Percentiles rank a stretch among this genome's conserved stretches.
phyloP scores from a whole-genome alignment of 1,140 invertebrate genomes.

The Pararge aegeria region DNA sequence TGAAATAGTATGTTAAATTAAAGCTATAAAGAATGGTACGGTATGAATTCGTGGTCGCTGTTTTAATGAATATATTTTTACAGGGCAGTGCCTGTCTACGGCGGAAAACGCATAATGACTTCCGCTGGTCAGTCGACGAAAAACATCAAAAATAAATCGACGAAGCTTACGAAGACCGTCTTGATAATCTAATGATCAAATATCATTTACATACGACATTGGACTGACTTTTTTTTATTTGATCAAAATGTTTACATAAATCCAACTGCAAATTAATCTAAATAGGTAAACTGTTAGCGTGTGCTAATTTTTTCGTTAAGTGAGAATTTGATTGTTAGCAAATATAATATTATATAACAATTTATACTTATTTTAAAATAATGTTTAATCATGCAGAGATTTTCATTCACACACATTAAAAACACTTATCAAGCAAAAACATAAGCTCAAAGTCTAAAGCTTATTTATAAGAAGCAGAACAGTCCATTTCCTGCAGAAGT shows the following conservation, averaged over 20 bases:
- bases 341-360: neutral
- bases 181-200: conserved; percentile 23
- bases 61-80: conserved; percentile 76
- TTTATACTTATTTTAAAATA: neutral
- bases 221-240: neutral
- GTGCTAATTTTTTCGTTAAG: no score
- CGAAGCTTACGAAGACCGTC: conserved; percentile 25
- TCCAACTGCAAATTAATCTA: neutral
- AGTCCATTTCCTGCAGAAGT: neutral
- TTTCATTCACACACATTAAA: neutral
- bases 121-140: conserved; percentile 63
- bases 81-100: conserved; percentile 58
- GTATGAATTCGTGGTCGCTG: conserved; percentile 51
- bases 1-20: conserved; percentile 26
- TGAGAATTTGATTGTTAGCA: no score
- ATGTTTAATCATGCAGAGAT: neutral
- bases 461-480: neutral
- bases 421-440: neutral
- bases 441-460: neutral
- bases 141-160: conserved; percentile 67
- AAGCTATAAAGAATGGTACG: conserved; percentile 34
- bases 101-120: conserved; percentile 75
- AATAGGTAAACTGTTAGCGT: no score
- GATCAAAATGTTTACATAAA: neutral
- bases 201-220: conserved; percentile 14